Conservation (phyloP, 2,888 invertebrate genomes). For the Megamerina dolium region DNA sequence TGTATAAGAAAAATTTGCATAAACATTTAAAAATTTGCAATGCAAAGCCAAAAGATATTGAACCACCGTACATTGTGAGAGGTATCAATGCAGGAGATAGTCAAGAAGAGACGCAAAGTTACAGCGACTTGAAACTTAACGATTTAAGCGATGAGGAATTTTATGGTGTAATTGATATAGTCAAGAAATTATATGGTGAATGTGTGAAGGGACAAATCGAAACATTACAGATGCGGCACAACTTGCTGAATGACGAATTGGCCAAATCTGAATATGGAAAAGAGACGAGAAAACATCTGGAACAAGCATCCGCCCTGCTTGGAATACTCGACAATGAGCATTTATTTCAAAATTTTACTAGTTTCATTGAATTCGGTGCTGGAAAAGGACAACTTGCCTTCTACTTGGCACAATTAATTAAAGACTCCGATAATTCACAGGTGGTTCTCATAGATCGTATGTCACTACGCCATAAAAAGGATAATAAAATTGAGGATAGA, state of each 20-base stretch:
- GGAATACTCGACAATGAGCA: slow-evolving; percentile 60
- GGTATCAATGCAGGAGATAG: slow-evolving; percentile 37
- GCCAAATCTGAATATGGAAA: slow-evolving; percentile 55
- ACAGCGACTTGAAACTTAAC: slow-evolving; percentile 40
- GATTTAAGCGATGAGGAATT: slow-evolving; percentile 45
- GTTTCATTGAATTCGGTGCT: slow-evolving; percentile 82
- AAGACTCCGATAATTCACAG: slow-evolving; percentile 49
- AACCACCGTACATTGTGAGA: slow-evolving; percentile 48
- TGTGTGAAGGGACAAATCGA: slow-evolving; percentile 44
- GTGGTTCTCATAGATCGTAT: slow-evolving; percentile 74
- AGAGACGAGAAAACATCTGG: slow-evolving; percentile 64
- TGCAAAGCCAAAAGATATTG: slow-evolving; percentile 53
- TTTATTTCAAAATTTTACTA: slow-evolving; percentile 58
- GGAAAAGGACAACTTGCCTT: slow-evolving; percentile 83
- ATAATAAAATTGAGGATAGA: slow-evolving; percentile 56
- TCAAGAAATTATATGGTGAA: slow-evolving; percentile 47
- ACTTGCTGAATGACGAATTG: slow-evolving; percentile 52
- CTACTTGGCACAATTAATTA: slow-evolving; percentile 63
- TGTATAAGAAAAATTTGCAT: slow-evolving; percentile 59
- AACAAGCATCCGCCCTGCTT: slow-evolving; percentile 72
- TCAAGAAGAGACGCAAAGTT: slow-evolving; percentile 9
- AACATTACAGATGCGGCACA: slow-evolving; percentile 48
- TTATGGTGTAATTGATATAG: slow-evolving; percentile 46
- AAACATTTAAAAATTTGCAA: slow-evolving; percentile 71
- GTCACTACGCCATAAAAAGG: slow-evolving; percentile 74